Evolutionary conservation across 2,797 vertebrate species (phyloP).

Genomic region (Hirundo rustica): DNA sequence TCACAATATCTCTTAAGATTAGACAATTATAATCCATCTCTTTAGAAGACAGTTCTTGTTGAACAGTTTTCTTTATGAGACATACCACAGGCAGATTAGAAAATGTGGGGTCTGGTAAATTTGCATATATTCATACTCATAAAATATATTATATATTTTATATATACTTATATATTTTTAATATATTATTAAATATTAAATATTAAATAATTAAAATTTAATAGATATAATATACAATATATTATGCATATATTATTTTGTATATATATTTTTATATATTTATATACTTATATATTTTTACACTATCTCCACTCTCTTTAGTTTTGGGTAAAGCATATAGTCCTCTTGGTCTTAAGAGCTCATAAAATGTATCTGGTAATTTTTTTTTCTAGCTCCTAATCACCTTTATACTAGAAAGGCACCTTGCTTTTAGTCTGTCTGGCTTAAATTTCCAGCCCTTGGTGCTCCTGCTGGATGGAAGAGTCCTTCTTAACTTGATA

Average conservation of each 20-base stretch:
- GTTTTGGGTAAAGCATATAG: neutral
- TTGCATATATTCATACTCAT: neutral
- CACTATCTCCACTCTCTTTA: neutral
- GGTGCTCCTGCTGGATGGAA: neutral
- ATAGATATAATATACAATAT: no score
- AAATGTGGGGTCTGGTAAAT: neutral
- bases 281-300: neutral
- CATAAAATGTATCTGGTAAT: neutral
- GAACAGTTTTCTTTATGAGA: neutral
- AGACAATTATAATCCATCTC: neutral
- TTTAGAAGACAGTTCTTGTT: neutral
- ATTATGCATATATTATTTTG: no score
- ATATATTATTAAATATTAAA: no score
- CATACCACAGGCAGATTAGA: neutral
- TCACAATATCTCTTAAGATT: constrained; percentile 18
- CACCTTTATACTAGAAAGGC: neutral
- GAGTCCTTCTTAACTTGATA: neutral
- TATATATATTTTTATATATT: no score
- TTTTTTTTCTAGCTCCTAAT: neutral
- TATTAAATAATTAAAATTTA: no score
- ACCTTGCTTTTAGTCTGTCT: neutral
- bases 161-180: neutral
- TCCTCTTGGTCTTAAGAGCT: neutral
- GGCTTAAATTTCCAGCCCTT: neutral
- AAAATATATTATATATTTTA: neutral